Conservation (phyloP, 2,888 invertebrate species). For the Andrena dorsata region DNA sequence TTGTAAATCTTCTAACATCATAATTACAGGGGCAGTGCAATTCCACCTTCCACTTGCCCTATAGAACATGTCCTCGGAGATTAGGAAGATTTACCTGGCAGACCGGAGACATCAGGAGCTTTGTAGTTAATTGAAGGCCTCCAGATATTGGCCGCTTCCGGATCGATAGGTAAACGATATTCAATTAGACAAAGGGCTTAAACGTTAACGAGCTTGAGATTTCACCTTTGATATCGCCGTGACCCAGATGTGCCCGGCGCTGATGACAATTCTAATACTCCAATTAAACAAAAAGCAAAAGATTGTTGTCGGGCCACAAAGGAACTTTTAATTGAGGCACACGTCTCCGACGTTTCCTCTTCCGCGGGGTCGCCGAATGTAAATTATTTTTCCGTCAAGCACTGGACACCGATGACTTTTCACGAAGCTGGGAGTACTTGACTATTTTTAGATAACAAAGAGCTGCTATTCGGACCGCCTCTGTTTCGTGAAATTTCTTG, state of each 20-base stretch:
- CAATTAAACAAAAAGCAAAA: slow-evolving; percentile 25
- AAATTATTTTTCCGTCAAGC: slow-evolving; percentile 8
- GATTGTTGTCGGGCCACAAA: not conserved
- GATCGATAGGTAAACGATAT: slow-evolving; percentile 67
- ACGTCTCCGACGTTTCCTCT: not conserved
- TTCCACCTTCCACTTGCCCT: not conserved
- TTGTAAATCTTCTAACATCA: no score
- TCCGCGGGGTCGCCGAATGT: not conserved
- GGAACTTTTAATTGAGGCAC: slow-evolving; percentile 25
- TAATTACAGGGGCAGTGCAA: not conserved
- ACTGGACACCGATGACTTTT: not conserved
- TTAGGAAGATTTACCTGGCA: slow-evolving; percentile 45
- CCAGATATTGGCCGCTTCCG: slow-evolving; percentile 37
- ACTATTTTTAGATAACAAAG: not conserved
- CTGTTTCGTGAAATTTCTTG: no score
- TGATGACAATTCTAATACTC: slow-evolving; percentile 31
- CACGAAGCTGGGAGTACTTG: not conserved
- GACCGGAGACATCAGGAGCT: slow-evolving; percentile 36
- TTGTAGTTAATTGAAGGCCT: slow-evolving; percentile 52
- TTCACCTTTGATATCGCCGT: slow-evolving; percentile 42
- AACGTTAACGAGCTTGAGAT: slow-evolving; percentile 56
- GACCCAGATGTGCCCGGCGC: slow-evolving; percentile 6
- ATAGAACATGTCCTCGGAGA: slow-evolving; percentile 23
- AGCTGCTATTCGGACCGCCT: not conserved
- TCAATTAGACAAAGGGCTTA: slow-evolving; percentile 62